phyloP scores from a whole-genome alignment of 2,888 invertebrate species.

The Trachelus troglodyta region DNA sequence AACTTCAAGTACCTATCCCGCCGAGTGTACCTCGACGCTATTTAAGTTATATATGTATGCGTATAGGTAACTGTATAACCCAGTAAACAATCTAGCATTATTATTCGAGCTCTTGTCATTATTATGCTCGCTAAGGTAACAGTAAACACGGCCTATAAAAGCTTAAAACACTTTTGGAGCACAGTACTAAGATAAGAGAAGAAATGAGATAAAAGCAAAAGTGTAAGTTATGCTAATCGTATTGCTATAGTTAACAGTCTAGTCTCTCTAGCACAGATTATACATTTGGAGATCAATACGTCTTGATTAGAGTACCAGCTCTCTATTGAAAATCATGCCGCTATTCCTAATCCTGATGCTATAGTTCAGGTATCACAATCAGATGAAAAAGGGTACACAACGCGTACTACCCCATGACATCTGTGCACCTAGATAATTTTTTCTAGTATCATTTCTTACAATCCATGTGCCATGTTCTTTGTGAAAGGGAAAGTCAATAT shows the following conservation, averaged over 20 bases:
- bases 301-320: not conserved
- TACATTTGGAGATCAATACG: not conserved
- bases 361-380: not conserved
- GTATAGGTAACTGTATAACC: not conserved
- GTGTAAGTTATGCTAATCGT: not conserved
- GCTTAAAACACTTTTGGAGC: not conserved
- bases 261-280: not conserved
- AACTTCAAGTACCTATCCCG: slow-evolving; percentile 52
- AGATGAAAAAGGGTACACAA: not conserved
- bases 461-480: not conserved
- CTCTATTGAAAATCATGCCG: not conserved
- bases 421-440: not conserved
- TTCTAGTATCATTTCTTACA: not conserved
- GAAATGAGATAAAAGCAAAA: not conserved
- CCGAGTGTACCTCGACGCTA: slow-evolving; percentile 36
- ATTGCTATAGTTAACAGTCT: not conserved
- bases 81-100: not conserved
- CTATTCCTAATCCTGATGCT: not conserved
- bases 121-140: not conserved
- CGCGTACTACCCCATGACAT: not conserved
- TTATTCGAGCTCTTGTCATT: not conserved
- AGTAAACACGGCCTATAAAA: not conserved
- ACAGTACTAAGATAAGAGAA: not conserved
- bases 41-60: slow-evolving; percentile 3
- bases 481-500: not conserved